A percentile compares a stretch with the other conserved stretches of the same genome.
Conservation (phyloP, 2,888 invertebrate genomes). For the Cantharis nigra region DNA sequence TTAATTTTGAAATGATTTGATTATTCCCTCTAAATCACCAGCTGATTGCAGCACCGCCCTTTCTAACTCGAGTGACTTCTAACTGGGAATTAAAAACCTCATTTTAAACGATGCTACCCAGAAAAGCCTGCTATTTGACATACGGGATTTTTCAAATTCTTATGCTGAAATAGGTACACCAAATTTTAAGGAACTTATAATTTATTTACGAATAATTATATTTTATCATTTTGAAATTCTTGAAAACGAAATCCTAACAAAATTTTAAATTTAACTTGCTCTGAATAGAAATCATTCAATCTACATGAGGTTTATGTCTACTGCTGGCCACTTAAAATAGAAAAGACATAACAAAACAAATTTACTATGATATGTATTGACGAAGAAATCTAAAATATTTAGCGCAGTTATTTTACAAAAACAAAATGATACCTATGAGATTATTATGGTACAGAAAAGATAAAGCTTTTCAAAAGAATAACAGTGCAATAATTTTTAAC, state of each 20-base stretch:
- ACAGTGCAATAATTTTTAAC: neutral
- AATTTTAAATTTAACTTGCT: neutral
- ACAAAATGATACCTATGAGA: too few relatives aligned
- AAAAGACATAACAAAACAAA: neutral
- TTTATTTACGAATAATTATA: too few relatives aligned
- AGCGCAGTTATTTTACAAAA: neutral
- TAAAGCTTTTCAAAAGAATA: neutral
- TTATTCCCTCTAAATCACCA: too few relatives aligned
- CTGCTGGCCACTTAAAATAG: neutral
- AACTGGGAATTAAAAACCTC: too few relatives aligned
- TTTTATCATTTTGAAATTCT: neutral
- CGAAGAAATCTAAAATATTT: neutral
- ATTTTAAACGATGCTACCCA: too few relatives aligned
- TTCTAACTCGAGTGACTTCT: too few relatives aligned
- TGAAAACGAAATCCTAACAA: conserved; percentile 2
- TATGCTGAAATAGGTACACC: too few relatives aligned
- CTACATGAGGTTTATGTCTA: neutral
- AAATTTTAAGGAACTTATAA: too few relatives aligned
- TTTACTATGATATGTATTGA: neutral
- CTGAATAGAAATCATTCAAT: neutral
- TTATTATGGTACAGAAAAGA: neutral
- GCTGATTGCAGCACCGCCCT: too few relatives aligned
- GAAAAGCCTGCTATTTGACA: too few relatives aligned
- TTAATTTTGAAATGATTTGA: too few relatives aligned
- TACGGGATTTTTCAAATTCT: too few relatives aligned